phyloP scores from a whole-genome alignment of 2,797 vertebrate genomes.

The Morelia viridis region DNA sequence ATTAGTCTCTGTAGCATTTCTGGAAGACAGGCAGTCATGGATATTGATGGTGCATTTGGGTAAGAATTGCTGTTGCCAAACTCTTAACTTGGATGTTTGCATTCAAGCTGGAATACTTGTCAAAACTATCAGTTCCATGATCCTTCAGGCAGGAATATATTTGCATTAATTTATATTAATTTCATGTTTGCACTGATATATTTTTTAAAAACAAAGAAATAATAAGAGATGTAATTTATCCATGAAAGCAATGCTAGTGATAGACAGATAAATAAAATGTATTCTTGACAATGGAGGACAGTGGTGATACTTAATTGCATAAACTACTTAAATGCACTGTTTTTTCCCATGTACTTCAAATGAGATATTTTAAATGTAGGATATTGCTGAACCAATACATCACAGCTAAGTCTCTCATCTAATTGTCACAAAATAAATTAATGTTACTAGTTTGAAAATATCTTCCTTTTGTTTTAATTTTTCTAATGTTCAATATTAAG shows the following conservation, averaged over 20 bases:
- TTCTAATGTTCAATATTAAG: slow-evolving; percentile 20
- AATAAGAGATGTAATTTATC: slow-evolving; percentile 54
- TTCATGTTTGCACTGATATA: slow-evolving; percentile 53
- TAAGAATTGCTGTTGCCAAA: slow-evolving; percentile 59
- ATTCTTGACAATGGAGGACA: slow-evolving; percentile 46
- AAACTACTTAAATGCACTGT: slow-evolving; percentile 8
- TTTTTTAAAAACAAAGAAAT: slow-evolving; percentile 58
- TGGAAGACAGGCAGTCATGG: slow-evolving; percentile 53
- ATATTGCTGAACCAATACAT: not conserved
- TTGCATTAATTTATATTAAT: slow-evolving; percentile 66
- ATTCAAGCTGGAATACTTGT: slow-evolving; percentile 55
- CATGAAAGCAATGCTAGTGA: slow-evolving; percentile 51
- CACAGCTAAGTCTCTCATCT: slow-evolving; percentile 10
- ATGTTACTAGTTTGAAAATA: not conserved
- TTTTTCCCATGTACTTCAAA: not conserved
- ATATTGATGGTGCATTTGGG: slow-evolving; percentile 59
- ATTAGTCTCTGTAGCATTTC: slow-evolving; percentile 41
- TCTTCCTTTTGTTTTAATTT: slow-evolving; percentile 15
- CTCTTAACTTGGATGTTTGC: slow-evolving; percentile 46
- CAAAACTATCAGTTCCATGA: slow-evolving; percentile 46
- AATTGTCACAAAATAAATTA: slow-evolving; percentile 16
- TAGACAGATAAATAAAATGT: slow-evolving; percentile 41
- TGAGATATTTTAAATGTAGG: not conserved
- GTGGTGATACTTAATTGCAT: slow-evolving; percentile 35
- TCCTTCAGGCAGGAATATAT: slow-evolving; percentile 54